Evolutionary conservation across 1,140 invertebrate species (phyloP), one percentile per base, ranked within the genome.

Genomic region (Drosophila setifemur): DNA sequence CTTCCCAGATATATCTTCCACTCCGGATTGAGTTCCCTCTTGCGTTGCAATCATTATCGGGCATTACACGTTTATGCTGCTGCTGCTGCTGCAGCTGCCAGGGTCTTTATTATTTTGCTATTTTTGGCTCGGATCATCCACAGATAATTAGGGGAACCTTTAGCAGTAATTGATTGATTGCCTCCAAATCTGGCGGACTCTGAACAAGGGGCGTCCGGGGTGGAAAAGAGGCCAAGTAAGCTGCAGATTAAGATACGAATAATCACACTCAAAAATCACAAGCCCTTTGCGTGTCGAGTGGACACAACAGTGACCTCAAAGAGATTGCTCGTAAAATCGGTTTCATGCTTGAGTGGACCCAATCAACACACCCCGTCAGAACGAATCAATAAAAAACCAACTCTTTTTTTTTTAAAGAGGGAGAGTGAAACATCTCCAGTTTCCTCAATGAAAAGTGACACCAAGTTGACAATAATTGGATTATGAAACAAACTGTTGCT

Each of bases 401-500:
- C 28, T 55, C 43, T 50, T 31, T 29, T 18, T 28, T 1, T n/a
- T n/a, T n/a, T n/a, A 42, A 3, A 39, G 29, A 45, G 47, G 40
- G 43, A 14, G 7, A 18, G 28, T 28, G 23, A 31, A 35, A 55
- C 16, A 55, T 76, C 47, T 68, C 45, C 28, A 40, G 54, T 71
- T 71, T 71, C 66, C 28, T 33, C 66, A 83, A 77, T 73, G 68
- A 86, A 86, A 79, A 68, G 33, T 79, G 74, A 75, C 78, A 83
- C 78, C 63, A 49, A 73, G 54, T 57, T 66, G 63, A 73, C 70
- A 85, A 44, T 74, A 85, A 85, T 83, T 77, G 63, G 77, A 76
- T 83, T 82, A 82, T 82, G 55, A 66, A 57, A 63, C 52, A 63
- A 52, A 57, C 68, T 68, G 35, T 48, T 54, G 64, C 47, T 33